These are phyloP conservation scores for Ophiodon elongatus DNA, from an alignment of 2,113 vertebrate species.

Conservation along the genomic window DNA sequence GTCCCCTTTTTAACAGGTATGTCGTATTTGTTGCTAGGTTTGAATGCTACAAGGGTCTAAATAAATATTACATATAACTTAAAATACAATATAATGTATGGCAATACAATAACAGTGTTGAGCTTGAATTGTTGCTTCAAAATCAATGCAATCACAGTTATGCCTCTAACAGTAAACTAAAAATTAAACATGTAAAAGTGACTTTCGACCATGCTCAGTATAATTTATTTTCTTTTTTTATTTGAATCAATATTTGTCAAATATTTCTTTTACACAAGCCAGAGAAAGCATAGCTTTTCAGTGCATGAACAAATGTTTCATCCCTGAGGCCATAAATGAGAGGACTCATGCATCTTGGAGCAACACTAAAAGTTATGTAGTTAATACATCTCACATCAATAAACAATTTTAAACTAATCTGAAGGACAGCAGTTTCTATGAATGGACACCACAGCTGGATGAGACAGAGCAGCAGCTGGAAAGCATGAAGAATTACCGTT, in stretches of 20 bases:
- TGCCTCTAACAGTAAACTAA: neutral
- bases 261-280: neutral
- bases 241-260: neutral
- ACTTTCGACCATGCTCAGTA: too few relatives aligned
- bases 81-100: too few relatives aligned
- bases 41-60: too few relatives aligned
- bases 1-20: too few relatives aligned
- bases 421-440: slow-evolving; percentile 43
- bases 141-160: neutral
- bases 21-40: too few relatives aligned
- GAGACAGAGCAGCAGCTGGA: slow-evolving; percentile 72
- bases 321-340: slow-evolving; percentile 76
- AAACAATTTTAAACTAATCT: neutral
- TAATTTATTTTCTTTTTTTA: neutral
- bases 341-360: slow-evolving; percentile 65
- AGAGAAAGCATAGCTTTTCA: slow-evolving; percentile 14
- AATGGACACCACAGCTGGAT: slow-evolving; percentile 69
- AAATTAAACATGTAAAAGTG: too few relatives aligned
- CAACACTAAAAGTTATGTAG: slow-evolving; percentile 52
- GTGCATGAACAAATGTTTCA: neutral
- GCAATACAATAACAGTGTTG: too few relatives aligned
- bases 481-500: slow-evolving; percentile 73
- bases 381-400: slow-evolving; percentile 39
- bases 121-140: too few relatives aligned
- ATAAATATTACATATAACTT: too few relatives aligned